Base-by-base conservation (phyloP, 2,888 invertebrate genomes). In the Aleiodes testaceus region DNA sequence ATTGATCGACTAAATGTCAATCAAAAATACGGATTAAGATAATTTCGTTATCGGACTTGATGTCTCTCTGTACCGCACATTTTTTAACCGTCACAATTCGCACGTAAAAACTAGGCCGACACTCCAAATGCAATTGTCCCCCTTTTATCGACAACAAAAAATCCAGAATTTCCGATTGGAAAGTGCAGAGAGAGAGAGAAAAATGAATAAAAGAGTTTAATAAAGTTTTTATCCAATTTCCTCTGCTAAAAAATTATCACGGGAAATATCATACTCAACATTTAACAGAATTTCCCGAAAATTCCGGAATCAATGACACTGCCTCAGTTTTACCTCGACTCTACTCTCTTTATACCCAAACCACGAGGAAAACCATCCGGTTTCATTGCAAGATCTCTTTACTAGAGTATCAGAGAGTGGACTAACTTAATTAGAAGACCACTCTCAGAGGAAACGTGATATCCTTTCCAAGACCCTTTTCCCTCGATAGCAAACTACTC, bases 21-120 rank as follows among this genome's bases (percentile, higher is more conserved):
- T 82, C 83, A 81, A 82, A 80, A 78, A 74, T 76, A 72, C 72
- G 79, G 79, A 81, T 82, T 81, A 81, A 81, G 81, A 83, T 83
- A 83, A 83, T 80, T 81, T 81, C 77, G 80, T 82, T 81, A 82
- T 79, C 80, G 78, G 76, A 70, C 73, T 55, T 74, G 74, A 67
- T 59, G 20, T 50, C 18, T 5, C 20, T 49, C n/a, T 49, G 49
- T 49, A 4, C 18, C 30, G 4, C 20, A n/a, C n/a, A n/a, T 53
- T 53, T 53, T 53, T 53, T 26, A 3, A 6, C 1, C 26, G 30
- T 36, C 36, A 36, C 9, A 11, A 9, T 36, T 36, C 9, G 36
- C 36, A 36, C 36, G 36, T 36, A 36, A 36, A 36, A 36, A 36
- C 36, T 36, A 36, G 36, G 36, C 36, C 20, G 53, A 53, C 53